Percentiles rank a stretch among this genome's conserved stretches.
These are phyloP conservation scores for Rana temporaria DNA, from an alignment of 2,113 vertebrate species.

Conservation along the genomic window DNA sequence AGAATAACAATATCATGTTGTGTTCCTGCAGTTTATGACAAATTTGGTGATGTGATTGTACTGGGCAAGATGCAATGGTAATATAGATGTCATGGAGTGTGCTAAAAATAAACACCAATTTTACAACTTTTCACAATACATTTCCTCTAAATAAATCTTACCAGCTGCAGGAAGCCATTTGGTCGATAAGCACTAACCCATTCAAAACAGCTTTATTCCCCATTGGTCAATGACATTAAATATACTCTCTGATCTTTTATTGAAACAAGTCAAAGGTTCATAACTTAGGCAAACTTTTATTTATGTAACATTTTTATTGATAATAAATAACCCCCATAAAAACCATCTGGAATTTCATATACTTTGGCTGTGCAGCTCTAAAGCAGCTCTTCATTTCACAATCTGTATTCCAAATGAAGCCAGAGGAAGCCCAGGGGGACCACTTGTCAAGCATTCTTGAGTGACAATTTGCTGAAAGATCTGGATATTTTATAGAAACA, in stretches of 20 bases:
- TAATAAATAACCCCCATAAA: slow-evolving; percentile 40
- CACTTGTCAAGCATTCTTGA: slow-evolving; percentile 38
- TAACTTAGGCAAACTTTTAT: slow-evolving; percentile 13
- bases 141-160: slow-evolving; percentile 13
- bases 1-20: too few relatives aligned
- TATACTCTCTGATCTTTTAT: slow-evolving; percentile 24
- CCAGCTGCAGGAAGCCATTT: slow-evolving; percentile 29
- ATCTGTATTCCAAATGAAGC: slow-evolving; percentile 13
- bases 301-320: slow-evolving; percentile 11
- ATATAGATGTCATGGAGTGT: neutral
- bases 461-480: slow-evolving; percentile 47
- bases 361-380: slow-evolving; percentile 29
- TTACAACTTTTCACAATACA: slow-evolving; percentile 31
- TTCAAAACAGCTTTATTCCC: neutral
- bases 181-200: slow-evolving; percentile 13
- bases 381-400: slow-evolving; percentile 9
- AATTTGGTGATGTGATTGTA: neutral
- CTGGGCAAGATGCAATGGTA: neutral
- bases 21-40: too few relatives aligned
- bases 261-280: slow-evolving; percentile 26
- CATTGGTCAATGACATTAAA: neutral
- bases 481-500: slow-evolving; percentile 39
- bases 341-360: slow-evolving; percentile 41
- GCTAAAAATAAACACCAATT: slow-evolving; percentile 22
- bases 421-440: slow-evolving; percentile 9